Evolutionary conservation across 2,888 invertebrate species (phyloP).

Genomic region (Ypsolopha sequella): DNA sequence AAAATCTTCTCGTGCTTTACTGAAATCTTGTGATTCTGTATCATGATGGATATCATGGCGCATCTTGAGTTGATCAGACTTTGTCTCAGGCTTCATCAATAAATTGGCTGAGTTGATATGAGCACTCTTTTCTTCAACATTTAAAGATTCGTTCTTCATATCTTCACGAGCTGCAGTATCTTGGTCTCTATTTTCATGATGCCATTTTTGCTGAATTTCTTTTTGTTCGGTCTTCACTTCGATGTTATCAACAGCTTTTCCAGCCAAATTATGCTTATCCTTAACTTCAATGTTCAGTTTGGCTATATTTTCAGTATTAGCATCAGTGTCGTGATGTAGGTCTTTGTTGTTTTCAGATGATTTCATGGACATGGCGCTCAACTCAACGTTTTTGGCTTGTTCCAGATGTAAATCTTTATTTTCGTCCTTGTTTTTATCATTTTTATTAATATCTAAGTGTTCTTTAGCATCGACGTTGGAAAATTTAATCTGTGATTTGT

Average conservation of each 20-base stretch:
- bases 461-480: neutral
- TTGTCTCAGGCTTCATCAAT: neutral
- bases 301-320: no score
- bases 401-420: no score
- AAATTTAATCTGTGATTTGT: neutral
- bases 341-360: neutral
- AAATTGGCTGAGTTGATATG: neutral
- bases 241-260: no score
- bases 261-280: no score
- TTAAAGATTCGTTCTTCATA: constrained; percentile 2
- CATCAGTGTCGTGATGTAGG: neutral
- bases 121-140: constrained; percentile 5
- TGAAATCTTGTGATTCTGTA: neutral
- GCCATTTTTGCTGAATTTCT: no score
- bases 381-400: no score
- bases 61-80: constrained; percentile 3
- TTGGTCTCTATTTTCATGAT: no score
- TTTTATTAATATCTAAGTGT: neutral
- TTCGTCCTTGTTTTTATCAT: neutral
- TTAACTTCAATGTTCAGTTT: no score
- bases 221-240: no score
- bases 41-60: neutral
- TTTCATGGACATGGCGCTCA: neutral
- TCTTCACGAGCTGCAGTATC: neutral
- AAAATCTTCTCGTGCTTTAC: neutral